phyloP scores from a whole-genome alignment of 2,888 invertebrate species.

The Erebia ligea region DNA sequence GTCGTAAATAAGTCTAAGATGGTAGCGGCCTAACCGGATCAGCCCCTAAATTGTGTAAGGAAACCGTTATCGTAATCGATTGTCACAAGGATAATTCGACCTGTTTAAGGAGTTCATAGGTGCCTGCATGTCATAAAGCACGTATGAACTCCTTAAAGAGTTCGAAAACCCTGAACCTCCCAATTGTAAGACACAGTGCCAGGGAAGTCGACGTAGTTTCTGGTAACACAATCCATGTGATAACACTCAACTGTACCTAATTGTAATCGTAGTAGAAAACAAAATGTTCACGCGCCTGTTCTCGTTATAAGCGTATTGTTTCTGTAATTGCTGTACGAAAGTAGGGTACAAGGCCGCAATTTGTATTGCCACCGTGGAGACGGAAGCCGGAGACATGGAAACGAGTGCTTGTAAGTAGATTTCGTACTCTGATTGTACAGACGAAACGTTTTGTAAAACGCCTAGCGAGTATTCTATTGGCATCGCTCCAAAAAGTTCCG shows the following conservation, averaged over 20 bases:
- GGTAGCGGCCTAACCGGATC: no score
- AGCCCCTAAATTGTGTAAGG: no score
- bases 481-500: slow-evolving; percentile 15
- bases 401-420: slow-evolving; percentile 42
- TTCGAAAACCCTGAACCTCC: no score
- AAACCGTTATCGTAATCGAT: no score
- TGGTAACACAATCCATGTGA: no score
- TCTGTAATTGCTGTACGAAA: slow-evolving; percentile 57
- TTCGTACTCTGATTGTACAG: slow-evolving; percentile 35
- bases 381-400: slow-evolving; percentile 48
- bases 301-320: slow-evolving; percentile 50
- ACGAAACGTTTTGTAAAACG: slow-evolving; percentile 3
- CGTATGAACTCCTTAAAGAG: no score
- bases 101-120: no score
- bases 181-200: no score
- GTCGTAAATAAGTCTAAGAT: no score
- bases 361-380: slow-evolving; percentile 47
- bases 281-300: slow-evolving; percentile 33
- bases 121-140: no score
- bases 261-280: slow-evolving; percentile 9
- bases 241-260: background rate
- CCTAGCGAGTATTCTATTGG: slow-evolving; percentile 19
- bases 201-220: no score
- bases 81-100: no score
- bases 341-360: slow-evolving; percentile 60